Evolutionary conservation across 2,888 invertebrate species (phyloP).

Genomic region (Scaptomyza polygonia): DNA sequence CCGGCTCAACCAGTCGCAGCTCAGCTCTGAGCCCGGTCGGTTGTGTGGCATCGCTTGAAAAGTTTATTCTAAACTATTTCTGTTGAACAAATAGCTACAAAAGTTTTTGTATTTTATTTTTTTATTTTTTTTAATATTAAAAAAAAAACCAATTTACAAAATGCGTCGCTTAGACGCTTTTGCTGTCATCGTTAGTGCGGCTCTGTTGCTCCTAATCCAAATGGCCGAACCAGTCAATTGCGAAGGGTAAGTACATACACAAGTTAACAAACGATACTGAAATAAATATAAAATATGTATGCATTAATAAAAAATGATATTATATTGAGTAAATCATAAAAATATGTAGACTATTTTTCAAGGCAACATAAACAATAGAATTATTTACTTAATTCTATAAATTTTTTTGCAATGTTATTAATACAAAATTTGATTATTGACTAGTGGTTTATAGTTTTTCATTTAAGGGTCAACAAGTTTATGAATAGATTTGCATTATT

Average conservation of each 20-base stretch:
- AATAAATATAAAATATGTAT: not conserved
- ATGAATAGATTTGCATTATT: not conserved
- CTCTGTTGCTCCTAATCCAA: constrained; percentile 56
- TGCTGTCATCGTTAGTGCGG: constrained; percentile 46
- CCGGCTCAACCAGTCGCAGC: constrained; percentile 67
- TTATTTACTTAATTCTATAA: not conserved
- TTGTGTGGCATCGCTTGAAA: constrained; percentile 53
- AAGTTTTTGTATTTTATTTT: constrained; percentile 18
- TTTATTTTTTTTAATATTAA: too few species aligned
- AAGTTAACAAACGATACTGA: not conserved
- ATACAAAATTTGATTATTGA: not conserved
- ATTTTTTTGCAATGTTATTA: constrained; percentile 12
- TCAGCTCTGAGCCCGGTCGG: constrained; percentile 64
- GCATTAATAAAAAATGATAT: not conserved
- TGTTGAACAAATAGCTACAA: not conserved
- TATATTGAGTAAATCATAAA: not conserved
- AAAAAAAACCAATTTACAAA: constrained; percentile 39
- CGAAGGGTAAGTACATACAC: constrained; percentile 65
- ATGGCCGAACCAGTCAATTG: constrained; percentile 63
- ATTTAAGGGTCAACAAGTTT: not conserved
- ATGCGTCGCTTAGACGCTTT: constrained; percentile 71
- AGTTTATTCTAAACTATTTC: not conserved
- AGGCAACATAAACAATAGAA: not conserved
- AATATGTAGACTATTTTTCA: not conserved
- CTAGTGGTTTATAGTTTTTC: too few species aligned